These are phyloP conservation scores for Leptinotarsa undecemlineata DNA, from an alignment of 1,140 invertebrate species.

Conservation along the genomic window DNA sequence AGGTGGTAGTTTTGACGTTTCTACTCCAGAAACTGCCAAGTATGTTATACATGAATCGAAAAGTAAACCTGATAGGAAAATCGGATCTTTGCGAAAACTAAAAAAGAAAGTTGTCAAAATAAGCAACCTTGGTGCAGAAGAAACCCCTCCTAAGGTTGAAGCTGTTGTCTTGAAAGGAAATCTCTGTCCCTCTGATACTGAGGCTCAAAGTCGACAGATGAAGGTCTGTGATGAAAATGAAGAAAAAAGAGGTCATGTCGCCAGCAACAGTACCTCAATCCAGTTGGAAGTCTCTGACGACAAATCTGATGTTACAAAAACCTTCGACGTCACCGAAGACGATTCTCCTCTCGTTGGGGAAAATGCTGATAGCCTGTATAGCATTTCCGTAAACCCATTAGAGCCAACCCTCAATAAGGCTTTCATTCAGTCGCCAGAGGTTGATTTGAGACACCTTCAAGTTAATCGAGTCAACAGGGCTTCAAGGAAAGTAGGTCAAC, in stretches of 20 bases:
- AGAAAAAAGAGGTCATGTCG: no score
- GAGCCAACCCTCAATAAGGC: neutral
- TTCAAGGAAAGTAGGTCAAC: constrained; percentile 4
- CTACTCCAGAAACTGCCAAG: neutral
- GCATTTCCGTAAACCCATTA: neutral
- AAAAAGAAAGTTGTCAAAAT: neutral
- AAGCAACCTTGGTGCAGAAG: no score
- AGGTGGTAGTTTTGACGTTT: no score
- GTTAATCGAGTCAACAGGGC: neutral
- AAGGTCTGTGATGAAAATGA: no score
- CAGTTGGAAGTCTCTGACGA: no score
- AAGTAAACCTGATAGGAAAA: neutral
- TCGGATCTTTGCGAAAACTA: constrained; percentile 13
- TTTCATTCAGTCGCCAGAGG: neutral
- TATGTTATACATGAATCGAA: constrained; percentile 4
- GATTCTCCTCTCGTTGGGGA: neutral
- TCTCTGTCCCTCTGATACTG: no score
- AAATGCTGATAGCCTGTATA: neutral
- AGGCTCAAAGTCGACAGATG: no score
- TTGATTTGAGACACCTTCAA: neutral
- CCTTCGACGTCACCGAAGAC: neutral
- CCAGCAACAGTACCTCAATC: no score
- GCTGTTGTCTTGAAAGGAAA: no score
- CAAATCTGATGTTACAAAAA: no score
- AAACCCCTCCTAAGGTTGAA: no score